Base-by-base conservation (phyloP, 2,797 vertebrate species). In the Molossus molossus region DNA sequence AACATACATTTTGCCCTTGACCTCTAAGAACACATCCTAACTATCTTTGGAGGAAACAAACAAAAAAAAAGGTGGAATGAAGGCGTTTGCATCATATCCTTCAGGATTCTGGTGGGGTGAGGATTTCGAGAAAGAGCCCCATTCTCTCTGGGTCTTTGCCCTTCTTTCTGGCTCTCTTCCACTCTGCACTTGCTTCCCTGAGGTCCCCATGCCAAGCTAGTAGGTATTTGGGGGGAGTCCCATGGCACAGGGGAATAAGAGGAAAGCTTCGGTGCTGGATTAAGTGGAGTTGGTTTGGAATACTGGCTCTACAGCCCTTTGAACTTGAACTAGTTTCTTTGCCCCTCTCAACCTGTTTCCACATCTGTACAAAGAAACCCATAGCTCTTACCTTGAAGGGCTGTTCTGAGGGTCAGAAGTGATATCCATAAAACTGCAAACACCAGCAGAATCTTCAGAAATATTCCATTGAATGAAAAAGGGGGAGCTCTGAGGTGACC, bases 1-100 rank as follows among this genome's bases (percentile, higher is more conserved):
- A 48, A 12, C 25, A n/a, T 73, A n/a, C 37, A 48, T 67, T 95
- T 90, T 75, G 27, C 84, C 79, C 64, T 86, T 92, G 33, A 70
- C 40, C 53, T 92, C 67, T 10, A 6, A 85, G n/a, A n/a, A 81
- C 33, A 60, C 57, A 58, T 33, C 15, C 17, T 48, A 91, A 82
- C n/a, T n/a, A 33, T 40, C 20, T 67, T 40, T 50, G 9, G 67
- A 95, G 60, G 69, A 92, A 77, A 60, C 58, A 21, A 73, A 88
- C 1, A 60, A 60, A 33, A 69, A 67, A 57, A 80, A 94, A 55
- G 40, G 21, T 58, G 11, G 29, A 85, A 45, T 9, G 10, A 17
- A 91, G 65, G 18, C 0, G 1, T 65, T 67, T 69, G 23, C 55
- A 11, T 23, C 5, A 3, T 37, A 20, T 11, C n/a, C 45, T 3